Evolutionary conservation across 2,113 vertebrate genomes (phyloP).

Genomic region (Pristiophorus japonicus): DNA sequence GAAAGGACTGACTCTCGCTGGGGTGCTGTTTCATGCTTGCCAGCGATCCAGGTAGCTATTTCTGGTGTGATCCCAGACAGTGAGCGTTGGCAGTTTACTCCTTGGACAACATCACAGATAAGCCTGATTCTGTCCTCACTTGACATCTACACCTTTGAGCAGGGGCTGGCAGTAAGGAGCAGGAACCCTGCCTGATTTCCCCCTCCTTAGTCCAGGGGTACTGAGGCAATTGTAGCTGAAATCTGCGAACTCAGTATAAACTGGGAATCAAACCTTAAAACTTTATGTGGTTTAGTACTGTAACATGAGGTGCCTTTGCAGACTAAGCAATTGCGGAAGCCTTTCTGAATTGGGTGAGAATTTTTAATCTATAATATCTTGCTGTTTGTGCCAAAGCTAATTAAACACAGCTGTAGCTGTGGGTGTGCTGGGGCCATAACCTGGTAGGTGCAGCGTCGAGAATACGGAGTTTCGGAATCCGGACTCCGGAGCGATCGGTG

Average conservation of each 20-base stretch:
- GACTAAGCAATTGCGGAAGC: not conserved
- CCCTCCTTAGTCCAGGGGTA: not conserved
- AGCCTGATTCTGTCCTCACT: not conserved
- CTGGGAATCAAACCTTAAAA: not conserved
- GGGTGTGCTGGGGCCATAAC: not conserved
- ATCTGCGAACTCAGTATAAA: not conserved
- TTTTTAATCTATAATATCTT: not conserved
- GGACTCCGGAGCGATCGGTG: too few species aligned
- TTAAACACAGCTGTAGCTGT: not conserved
- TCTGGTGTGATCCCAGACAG: not conserved
- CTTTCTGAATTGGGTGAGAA: not conserved
- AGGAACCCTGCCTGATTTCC: not conserved
- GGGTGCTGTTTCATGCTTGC: not conserved
- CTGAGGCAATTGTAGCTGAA: not conserved
- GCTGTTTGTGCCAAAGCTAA: conserved; percentile 4
- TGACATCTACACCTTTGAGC: not conserved
- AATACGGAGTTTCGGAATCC: too few species aligned
- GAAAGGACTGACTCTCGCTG: not conserved
- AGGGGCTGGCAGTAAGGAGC: not conserved
- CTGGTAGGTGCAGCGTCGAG: too few species aligned
- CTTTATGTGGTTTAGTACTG: too few species aligned
- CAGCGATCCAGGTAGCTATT: not conserved
- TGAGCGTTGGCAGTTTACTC: not conserved
- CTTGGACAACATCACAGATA: not conserved
- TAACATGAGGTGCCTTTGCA: not conserved